phyloP scores from a whole-genome alignment of 92 coral and sea anemone species.

The Zoanthus solanderi region DNA sequence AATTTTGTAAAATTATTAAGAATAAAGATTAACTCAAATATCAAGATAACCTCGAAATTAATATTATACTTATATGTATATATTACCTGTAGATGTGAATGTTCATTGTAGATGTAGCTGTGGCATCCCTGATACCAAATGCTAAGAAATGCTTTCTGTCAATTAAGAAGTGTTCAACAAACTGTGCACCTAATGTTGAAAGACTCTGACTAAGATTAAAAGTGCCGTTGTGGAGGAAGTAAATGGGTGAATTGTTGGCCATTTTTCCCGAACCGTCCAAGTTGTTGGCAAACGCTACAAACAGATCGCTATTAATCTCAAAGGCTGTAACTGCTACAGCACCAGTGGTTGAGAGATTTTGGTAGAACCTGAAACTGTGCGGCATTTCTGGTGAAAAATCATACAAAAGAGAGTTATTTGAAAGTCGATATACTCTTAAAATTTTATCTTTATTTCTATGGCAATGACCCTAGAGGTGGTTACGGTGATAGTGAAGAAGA shows the following conservation, averaged over 20 bases:
- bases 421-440: not conserved
- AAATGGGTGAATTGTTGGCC: conserved; percentile 24
- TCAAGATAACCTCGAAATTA: no score
- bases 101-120: conserved; percentile 8
- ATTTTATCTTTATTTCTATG: no score
- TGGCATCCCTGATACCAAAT: conserved; percentile 14
- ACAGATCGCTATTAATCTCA: conserved; percentile 1
- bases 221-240: not conserved
- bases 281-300: conserved; percentile 28
- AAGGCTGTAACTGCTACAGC: conserved; percentile 38
- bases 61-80: no score
- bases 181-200: conserved; percentile 24
- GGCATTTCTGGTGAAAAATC: conserved; percentile 1
- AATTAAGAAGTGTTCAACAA: conserved; percentile 23
- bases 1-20: no score
- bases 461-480: no score
- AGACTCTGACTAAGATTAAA: conserved; percentile 25
- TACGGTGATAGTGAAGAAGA: no score
- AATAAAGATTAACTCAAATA: no score
- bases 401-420: not conserved
- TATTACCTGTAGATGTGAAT: conserved; percentile 25
- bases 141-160: conserved; percentile 34
- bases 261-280: conserved; percentile 17
- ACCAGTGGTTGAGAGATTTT: conserved; percentile 27
- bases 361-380: conserved; percentile 1